These are phyloP conservation scores for Pterostichus niger DNA, from an alignment of 2,888 invertebrate genomes.

Conservation along the genomic window DNA sequence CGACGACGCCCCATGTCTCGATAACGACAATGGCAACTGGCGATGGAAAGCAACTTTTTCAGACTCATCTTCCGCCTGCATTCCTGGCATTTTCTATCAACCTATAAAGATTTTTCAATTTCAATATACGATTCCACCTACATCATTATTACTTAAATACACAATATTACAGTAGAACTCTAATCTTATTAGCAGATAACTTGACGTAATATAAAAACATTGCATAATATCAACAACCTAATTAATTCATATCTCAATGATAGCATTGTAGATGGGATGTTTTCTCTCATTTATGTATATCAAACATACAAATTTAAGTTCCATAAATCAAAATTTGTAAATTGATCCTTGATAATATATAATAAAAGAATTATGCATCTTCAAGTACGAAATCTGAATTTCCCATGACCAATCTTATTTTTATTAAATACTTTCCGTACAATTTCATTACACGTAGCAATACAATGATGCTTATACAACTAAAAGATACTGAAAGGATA, in stretches of 20 bases:
- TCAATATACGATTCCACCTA: not conserved
- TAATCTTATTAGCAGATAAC: slow-evolving; percentile 8
- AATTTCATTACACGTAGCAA: not conserved
- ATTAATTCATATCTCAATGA: slow-evolving; percentile 29
- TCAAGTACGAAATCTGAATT: slow-evolving; percentile 4
- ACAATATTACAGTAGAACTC: not conserved
- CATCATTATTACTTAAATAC: not conserved
- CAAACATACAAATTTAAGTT: not conserved
- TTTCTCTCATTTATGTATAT: not conserved
- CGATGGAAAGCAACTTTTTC: slow-evolving; percentile 72
- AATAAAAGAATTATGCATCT: not conserved
- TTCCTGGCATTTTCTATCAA: slow-evolving; percentile 79
- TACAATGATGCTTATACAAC: not conserved
- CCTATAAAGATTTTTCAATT: slow-evolving; percentile 71
- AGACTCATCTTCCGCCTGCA: slow-evolving; percentile 78
- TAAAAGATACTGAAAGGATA: not conserved
- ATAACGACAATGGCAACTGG: slow-evolving; percentile 58
- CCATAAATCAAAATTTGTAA: not conserved
- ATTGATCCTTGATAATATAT: too few relatives aligned
- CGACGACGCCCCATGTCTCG: slow-evolving; percentile 60
- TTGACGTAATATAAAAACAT: slow-evolving; percentile 13
- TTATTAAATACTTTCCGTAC: not conserved
- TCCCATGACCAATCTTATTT: slow-evolving; percentile 2
- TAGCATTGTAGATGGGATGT: not conserved
- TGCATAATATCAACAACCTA: slow-evolving; percentile 32